A percentile compares a stretch with the other conserved stretches of the same genome.
Conservation (phyloP, 2,888 invertebrate species). For the Arge pagana region DNA sequence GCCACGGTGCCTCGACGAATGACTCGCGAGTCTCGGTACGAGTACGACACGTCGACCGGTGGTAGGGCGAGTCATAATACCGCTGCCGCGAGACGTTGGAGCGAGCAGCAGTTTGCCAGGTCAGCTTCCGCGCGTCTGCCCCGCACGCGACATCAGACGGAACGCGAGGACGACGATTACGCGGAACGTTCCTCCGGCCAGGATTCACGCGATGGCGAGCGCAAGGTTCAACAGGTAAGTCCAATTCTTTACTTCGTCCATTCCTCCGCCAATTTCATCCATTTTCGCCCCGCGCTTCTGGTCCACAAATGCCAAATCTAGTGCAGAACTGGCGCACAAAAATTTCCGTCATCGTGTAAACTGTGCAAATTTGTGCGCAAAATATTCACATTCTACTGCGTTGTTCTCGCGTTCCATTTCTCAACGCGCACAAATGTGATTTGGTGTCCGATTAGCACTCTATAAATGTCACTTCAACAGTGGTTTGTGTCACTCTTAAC, state of each 20-base stretch:
- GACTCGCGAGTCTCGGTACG: slow-evolving; percentile 34
- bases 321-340: too few species aligned
- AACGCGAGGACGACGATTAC: slow-evolving; percentile 57
- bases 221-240: slow-evolving; percentile 72
- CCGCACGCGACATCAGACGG: slow-evolving; percentile 56
- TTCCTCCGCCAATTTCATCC: slow-evolving; percentile 5
- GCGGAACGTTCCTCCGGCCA: slow-evolving; percentile 54
- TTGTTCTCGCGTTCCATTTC: too few species aligned
- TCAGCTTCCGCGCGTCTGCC: slow-evolving; percentile 84
- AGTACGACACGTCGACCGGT: slow-evolving; percentile 38
- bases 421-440: too few species aligned
- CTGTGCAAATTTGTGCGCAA: too few species aligned
- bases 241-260: too few species aligned
- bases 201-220: slow-evolving; percentile 69
- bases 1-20: slow-evolving; percentile 42
- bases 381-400: too few species aligned
- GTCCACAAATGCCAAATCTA: too few species aligned
- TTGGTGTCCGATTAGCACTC: too few species aligned
- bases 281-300: slow-evolving; percentile 20
- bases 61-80: slow-evolving; percentile 35
- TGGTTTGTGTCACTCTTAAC: too few species aligned
- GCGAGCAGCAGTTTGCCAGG: slow-evolving; percentile 70
- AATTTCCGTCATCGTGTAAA: too few species aligned
- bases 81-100: slow-evolving; percentile 39
- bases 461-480: too few species aligned